Conservation (phyloP, 2,888 invertebrate species). For the Yponomeuta cagnagella region DNA sequence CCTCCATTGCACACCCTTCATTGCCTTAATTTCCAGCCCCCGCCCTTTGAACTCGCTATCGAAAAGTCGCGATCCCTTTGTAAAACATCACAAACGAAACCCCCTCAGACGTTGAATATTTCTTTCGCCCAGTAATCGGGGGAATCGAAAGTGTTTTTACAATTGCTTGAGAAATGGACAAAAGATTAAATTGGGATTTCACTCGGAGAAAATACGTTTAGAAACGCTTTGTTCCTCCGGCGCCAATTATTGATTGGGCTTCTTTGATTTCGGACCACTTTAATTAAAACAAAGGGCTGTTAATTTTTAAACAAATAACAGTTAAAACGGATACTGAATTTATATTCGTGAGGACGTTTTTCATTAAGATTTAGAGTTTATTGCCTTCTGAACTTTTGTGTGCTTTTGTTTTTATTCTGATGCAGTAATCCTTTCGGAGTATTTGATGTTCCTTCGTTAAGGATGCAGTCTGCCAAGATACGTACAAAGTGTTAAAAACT, state of each 20-base stretch:
- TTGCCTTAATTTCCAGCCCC: slow-evolving; percentile 63
- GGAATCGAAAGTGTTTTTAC: slow-evolving; percentile 66
- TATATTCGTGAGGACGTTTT: background rate
- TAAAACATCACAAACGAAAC: slow-evolving; percentile 73
- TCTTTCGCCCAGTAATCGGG: slow-evolving; percentile 58
- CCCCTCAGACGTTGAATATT: slow-evolving; percentile 59
- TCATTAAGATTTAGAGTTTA: background rate
- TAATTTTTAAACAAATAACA: slow-evolving; percentile 12
- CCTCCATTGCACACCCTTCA: slow-evolving; percentile 64
- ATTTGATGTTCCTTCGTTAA: background rate
- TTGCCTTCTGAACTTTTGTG: background rate
- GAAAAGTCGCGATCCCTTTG: slow-evolving; percentile 68
- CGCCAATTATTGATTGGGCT: slow-evolving; percentile 3
- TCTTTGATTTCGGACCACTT: background rate
- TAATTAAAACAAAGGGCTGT: slow-evolving; percentile 12
- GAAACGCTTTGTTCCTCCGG: slow-evolving; percentile 5
- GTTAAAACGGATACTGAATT: slow-evolving; percentile 4
- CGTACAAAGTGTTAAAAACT: too few species aligned
- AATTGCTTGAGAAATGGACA: slow-evolving; percentile 46
- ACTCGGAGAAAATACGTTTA: slow-evolving; percentile 14
- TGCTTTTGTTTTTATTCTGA: background rate
- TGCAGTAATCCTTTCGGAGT: background rate
- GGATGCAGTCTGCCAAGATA: too few species aligned
- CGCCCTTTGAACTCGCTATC: slow-evolving; percentile 73
- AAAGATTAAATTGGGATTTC: slow-evolving; percentile 41